Evolutionary conservation across 2,888 invertebrate species (phyloP), one percentile per base, ranked within the genome.

Genomic region (Iphiclides podalirius): DNA sequence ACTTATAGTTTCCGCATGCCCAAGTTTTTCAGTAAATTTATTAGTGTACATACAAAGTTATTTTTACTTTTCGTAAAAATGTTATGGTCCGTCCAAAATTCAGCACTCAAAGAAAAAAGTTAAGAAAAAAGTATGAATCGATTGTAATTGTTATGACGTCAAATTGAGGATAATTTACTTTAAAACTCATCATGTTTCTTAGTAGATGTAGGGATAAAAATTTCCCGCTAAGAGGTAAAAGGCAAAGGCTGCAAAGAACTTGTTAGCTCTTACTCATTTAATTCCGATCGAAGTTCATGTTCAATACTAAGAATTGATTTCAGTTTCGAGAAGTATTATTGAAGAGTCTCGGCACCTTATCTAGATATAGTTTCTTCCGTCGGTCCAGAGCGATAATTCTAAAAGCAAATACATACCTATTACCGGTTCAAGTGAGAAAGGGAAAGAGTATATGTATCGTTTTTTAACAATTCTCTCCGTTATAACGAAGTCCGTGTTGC

Each of bases 311-410:
- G n/a, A n/a, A n/a, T n/a, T n/a, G n/a, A n/a, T n/a, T n/a, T n/a
- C n/a, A n/a, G n/a, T n/a, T n/a, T n/a, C n/a, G n/a, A n/a, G n/a
- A n/a, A n/a, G n/a, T n/a, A n/a, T n/a, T n/a, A n/a, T n/a, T n/a
- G n/a, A n/a, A n/a, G n/a, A n/a, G n/a, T n/a, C n/a, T n/a, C n/a
- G n/a, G n/a, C n/a, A n/a, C n/a, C n/a, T n/a, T n/a, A n/a, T n/a
- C 48, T 54, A 61, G 58, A 65, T 69, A 61, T 64, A 63, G 67
- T 75, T 64, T 66, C 72, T 68, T 68, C 59, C 59, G 67, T 59
- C 66, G 63, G 63, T 66, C 62, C 60, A 65, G 73, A 62, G 70
- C 72, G 68, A 69, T 76, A 68, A 75, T 73, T 72, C 72, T 60
- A 68, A 64, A 63, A 66, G 63, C 66, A 67, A 62, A 62, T 58